These are phyloP conservation scores for Pipa parva DNA, from an alignment of 2,113 vertebrate species.

Conservation along the genomic window DNA sequence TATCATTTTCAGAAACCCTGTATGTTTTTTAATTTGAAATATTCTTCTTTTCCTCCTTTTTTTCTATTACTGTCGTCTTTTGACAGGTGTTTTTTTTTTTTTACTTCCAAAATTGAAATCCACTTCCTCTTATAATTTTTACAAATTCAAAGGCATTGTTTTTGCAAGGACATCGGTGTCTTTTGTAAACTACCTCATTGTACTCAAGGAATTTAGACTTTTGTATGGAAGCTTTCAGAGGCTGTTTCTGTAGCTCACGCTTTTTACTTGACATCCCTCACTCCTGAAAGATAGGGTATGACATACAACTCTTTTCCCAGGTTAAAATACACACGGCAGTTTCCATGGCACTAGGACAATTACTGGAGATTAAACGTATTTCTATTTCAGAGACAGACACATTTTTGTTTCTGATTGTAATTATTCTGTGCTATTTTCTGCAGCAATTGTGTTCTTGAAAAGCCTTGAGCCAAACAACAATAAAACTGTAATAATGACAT, in stretches of 20 bases:
- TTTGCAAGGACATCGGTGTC: not conserved
- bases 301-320: constrained; percentile 19
- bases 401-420: constrained; percentile 10
- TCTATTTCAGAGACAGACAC: constrained; percentile 18
- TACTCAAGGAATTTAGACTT: not conserved
- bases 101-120: too few relatives aligned
- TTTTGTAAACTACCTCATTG: not conserved
- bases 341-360: constrained; percentile 33
- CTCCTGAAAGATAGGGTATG: constrained; percentile 12
- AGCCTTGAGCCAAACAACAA: not conserved
- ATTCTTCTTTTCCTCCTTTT: too few relatives aligned
- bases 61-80: too few relatives aligned
- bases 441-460: not conserved
- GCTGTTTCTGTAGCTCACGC: not conserved
- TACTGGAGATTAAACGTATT: constrained; percentile 18
- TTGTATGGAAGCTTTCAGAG: constrained; percentile 2
- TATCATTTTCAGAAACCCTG: too few relatives aligned
- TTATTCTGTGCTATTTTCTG: constrained; percentile 6
- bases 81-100: not conserved
- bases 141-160: not conserved
- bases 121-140: too few relatives aligned
- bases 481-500: constrained; percentile 12
- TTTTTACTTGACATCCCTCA: constrained; percentile 13
- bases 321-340: constrained; percentile 17
- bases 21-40: too few relatives aligned